phyloP scores from a whole-genome alignment of 2,113 vertebrate species.

The Fregata magnificens region DNA sequence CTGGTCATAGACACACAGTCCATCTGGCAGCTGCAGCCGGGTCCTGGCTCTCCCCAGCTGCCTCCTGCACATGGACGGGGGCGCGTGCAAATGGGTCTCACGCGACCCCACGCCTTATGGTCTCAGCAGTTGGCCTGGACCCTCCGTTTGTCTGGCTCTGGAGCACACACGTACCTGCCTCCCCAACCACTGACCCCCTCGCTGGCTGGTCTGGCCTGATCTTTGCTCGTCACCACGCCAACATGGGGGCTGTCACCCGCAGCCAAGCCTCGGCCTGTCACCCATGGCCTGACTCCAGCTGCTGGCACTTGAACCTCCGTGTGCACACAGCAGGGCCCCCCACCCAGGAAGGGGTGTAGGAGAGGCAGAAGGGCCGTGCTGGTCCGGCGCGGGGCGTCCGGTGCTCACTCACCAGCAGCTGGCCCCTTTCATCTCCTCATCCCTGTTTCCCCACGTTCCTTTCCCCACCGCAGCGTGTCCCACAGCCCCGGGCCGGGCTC shows the following conservation, averaged over 20 bases:
- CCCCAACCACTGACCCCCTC: background rate
- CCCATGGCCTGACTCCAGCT: background rate
- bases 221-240: background rate
- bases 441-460: background rate
- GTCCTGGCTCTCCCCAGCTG: background rate
- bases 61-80: background rate
- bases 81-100: background rate
- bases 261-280: no score
- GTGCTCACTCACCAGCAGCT: background rate
- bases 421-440: background rate
- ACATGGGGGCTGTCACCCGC: background rate
- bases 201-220: no score
- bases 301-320: background rate
- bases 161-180: background rate
- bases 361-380: background rate
- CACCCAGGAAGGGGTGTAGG: background rate
- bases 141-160: background rate
- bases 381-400: rapidly evolving
- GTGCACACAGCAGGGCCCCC: background rate
- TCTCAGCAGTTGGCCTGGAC: background rate
- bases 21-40: no score
- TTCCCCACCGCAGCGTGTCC: background rate
- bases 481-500: background rate
- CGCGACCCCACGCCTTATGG: rapidly evolving
- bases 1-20: background rate